Evolutionary conservation across 2,797 vertebrate species (phyloP).

Genomic region (Myotis planiceps): DNA sequence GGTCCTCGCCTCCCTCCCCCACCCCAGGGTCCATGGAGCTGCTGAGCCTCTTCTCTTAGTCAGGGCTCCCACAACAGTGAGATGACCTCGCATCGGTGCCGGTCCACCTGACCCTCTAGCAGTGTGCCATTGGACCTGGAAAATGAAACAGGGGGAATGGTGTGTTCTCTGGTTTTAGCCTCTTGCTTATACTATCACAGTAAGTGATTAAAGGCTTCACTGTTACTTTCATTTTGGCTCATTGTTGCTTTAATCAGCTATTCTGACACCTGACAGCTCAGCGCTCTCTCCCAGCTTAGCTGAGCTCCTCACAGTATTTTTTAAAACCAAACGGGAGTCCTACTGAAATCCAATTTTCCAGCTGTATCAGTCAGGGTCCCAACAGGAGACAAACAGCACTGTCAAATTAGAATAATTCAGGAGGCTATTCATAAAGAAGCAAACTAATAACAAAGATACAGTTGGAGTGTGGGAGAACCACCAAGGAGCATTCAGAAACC

Average conservation of each 20-base stretch:
- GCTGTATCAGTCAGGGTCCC: background rate
- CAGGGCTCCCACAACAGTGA: background rate
- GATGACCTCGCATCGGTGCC: too few relatives aligned
- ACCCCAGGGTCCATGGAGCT: background rate
- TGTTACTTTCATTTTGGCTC: background rate
- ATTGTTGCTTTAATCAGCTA: background rate
- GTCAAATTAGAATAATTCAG: background rate
- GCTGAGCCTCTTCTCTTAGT: background rate
- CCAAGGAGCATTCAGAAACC: background rate
- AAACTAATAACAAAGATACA: background rate
- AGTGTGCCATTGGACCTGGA: fast-evolving
- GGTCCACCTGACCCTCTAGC: background rate
- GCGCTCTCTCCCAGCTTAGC: background rate
- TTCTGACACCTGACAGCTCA: background rate
- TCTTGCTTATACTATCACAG: background rate
- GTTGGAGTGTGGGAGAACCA: background rate
- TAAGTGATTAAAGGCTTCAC: background rate
- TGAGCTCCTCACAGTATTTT: background rate
- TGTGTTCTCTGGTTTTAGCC: background rate
- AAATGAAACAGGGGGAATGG: background rate
- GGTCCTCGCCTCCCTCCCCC: too few relatives aligned
- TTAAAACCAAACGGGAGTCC: background rate
- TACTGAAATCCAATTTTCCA: background rate
- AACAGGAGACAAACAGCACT: background rate
- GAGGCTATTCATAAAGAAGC: background rate